Conservation (phyloP, 2,888 invertebrate species). For the Spilarctia lutea region DNA sequence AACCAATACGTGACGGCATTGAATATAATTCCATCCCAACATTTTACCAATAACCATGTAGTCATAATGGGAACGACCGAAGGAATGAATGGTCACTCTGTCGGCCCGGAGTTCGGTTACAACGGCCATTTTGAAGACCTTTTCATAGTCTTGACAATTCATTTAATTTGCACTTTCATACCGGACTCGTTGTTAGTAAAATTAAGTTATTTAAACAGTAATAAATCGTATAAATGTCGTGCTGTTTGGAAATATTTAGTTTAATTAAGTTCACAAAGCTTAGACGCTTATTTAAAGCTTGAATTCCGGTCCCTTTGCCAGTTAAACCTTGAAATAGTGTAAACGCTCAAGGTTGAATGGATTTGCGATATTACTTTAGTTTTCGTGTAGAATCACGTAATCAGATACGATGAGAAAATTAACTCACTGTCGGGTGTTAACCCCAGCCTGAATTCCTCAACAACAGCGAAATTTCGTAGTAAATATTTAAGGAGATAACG, state of each 20-base stretch:
- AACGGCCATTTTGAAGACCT: neutral
- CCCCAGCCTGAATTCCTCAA: neutral
- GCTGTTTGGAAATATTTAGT: slow-evolving; percentile 17
- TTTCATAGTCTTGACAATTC: neutral
- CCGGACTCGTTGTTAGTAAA: neutral
- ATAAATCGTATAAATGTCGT: slow-evolving; percentile 3
- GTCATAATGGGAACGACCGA: no score
- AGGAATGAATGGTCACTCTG: no score
- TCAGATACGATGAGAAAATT: slow-evolving; percentile 1
- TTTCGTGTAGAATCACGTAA: slow-evolving; percentile 1
- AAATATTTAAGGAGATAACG: neutral
- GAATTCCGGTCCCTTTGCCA: slow-evolving; percentile 25
- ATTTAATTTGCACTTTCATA: neutral
- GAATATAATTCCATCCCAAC: no score
- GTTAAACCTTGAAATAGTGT: slow-evolving; percentile 16
- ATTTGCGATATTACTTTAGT: slow-evolving; percentile 3
- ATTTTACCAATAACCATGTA: no score
- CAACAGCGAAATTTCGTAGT: neutral
- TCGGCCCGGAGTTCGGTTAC: neutral
- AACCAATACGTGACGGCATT: no score
- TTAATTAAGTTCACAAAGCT: slow-evolving; percentile 20
- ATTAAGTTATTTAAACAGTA: slow-evolving; percentile 10
- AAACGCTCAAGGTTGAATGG: slow-evolving; percentile 19
- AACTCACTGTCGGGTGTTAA: neutral
- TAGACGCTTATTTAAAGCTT: slow-evolving; percentile 11